Conservation (phyloP, 2,888 invertebrate genomes). For the Trileptium ribeirensis region DNA sequence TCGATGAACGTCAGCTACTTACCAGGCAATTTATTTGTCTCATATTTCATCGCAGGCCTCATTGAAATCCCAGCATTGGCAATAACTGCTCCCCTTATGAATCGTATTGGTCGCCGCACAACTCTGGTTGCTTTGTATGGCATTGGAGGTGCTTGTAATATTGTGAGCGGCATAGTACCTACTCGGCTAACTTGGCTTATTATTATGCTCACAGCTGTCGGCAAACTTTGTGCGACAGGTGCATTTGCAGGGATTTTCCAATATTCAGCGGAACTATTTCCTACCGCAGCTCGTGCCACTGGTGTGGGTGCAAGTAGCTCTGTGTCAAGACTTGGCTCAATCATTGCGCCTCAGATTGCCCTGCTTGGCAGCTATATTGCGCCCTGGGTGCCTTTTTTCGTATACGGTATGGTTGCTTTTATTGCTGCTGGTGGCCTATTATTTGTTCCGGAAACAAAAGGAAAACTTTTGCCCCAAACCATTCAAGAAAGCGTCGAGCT, state of each 20-base stretch:
- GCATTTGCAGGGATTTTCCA: constrained; percentile 26
- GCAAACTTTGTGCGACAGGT: constrained; percentile 16
- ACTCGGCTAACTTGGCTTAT: background rate
- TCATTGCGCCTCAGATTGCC: constrained; percentile 26
- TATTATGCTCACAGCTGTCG: background rate
- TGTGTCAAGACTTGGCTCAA: constrained; percentile 19
- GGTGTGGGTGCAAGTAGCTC: constrained; percentile 20
- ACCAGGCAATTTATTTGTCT: constrained; percentile 25
- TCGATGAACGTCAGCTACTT: constrained; percentile 20
- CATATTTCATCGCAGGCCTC: constrained; percentile 22
- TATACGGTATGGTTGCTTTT: constrained; percentile 20
- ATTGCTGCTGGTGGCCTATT: background rate
- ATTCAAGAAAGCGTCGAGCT: constrained; percentile 19
- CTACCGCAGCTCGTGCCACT: constrained; percentile 24
- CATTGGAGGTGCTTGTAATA: constrained; percentile 5
- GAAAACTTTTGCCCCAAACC: constrained; percentile 22
- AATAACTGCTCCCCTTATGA: constrained; percentile 14
- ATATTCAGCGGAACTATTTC: constrained; percentile 28
- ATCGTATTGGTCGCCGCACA: constrained; percentile 15
- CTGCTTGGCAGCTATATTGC: constrained; percentile 20
- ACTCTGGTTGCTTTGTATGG: constrained; percentile 6
- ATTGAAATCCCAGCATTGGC: constrained; percentile 22
- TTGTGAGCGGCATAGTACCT: background rate
- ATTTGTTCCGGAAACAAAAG: constrained; percentile 26
- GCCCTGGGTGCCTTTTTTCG: constrained; percentile 21